Evolutionary conservation across 2,797 vertebrate genomes (phyloP), one percentile per base, ranked within the genome.

Genomic region (Pseudocheirus occidentalis): DNA sequence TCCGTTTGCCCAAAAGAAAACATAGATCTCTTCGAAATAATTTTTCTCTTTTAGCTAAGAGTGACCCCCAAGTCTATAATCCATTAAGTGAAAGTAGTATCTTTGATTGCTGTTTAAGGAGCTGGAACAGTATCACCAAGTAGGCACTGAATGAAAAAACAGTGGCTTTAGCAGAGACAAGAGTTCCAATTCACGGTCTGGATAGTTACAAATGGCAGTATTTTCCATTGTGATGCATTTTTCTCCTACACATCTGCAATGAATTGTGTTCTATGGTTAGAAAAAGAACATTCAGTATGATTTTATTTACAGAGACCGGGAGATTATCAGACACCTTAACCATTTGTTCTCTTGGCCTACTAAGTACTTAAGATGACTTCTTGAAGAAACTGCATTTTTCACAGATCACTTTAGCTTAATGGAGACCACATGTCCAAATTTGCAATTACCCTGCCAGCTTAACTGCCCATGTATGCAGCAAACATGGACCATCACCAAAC

Each of bases 371-470:
- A 93, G 18, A 90, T 11, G 12, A 27, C 91, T 55, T 97, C 40
- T 66, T 90, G 24, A 95, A 97, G 92, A 98, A 97, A 96, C 40
- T 4, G 93, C 92, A 94, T 97, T 97, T 94, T 96, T 96, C 96
- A 94, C 93, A 96, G 95, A 50, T 96, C 97, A 96, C 90, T 91
- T 62, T 56, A 93, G 40, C 7, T 55, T 98, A 98, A 98, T 97
- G 93, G 96, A 59, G 58, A 93, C 96, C 96, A 96, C 10, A 87
- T 96, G 55, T 95, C 98, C 97, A 98, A 97, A 21, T 13, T 97
- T 89, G 96, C 97, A 95, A 57, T 62, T 95, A 62, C 62, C 95
- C 0, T 95, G 96, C 55, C 73, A 91, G 92, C 94, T 95, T 92
- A 96, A 95, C 0, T 24, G 91, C 66, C 50, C 92, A 95, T 92